Conservation (phyloP, 2,888 invertebrate species). For the Apotomis capreana region DNA sequence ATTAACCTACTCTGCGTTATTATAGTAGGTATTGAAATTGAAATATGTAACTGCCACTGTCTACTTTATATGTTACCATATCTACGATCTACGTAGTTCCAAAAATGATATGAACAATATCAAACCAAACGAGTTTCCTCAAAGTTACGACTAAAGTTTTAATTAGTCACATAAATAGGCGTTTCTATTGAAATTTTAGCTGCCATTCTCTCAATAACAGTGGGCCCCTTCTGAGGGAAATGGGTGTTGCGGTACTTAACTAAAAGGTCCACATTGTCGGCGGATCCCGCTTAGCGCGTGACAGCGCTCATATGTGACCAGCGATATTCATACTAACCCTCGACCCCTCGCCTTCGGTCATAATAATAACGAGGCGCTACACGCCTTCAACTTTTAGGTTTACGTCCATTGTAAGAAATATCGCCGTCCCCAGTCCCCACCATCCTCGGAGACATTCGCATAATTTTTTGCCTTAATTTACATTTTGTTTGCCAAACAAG, state of each 20-base stretch:
- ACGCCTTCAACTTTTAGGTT: conserved; percentile 60
- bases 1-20: background rate
- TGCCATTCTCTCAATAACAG: conserved; percentile 47
- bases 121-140: conserved; percentile 24
- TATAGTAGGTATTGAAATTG: background rate
- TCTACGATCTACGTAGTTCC: background rate
- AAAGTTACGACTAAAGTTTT: conserved; percentile 32
- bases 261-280: conserved; percentile 54
- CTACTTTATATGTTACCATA: background rate
- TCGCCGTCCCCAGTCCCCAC: conserved; percentile 34
- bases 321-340: conserved; percentile 60
- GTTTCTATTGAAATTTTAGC: conserved; percentile 45
- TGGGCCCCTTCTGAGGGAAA: conserved; percentile 51
- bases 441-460: conserved; percentile 42
- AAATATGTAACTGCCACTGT: background rate
- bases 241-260: conserved; percentile 54
- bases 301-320: conserved; percentile 59
- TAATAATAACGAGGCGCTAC: conserved; percentile 60
- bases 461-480: conserved; percentile 43
- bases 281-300: conserved; percentile 50
- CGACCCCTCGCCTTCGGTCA: conserved; percentile 50
- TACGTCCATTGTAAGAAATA: conserved; percentile 54
- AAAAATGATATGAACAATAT: conserved; percentile 9
- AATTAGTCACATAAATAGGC: conserved; percentile 39
- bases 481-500: conserved; percentile 44